Evolutionary conservation across 2,888 invertebrate genomes (phyloP), one percentile per base, ranked within the genome.

Genomic region (Pollenia angustigena): DNA sequence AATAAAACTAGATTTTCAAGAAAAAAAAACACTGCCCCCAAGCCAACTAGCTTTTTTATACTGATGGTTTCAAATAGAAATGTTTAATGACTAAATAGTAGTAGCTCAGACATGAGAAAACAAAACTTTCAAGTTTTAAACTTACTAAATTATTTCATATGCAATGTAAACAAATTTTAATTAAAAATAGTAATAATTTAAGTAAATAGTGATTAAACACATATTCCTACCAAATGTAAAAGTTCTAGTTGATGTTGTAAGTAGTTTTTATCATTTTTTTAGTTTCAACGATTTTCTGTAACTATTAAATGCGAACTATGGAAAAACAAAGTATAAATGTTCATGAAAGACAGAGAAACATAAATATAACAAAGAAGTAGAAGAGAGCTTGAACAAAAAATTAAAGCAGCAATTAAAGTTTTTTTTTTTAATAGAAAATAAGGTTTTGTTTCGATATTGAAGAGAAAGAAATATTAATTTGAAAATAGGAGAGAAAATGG

Each of bases 241-340:
- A 81, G 71, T 54, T 64, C 71, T 56, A 72, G 40, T 54, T 80
- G 32, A 54, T 52, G 46, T 23, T n/a, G 58, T 54, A 32, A 58
- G 50, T 14, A 52, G 52, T 62, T 64, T 56, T 52, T 14, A 50
- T 32, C 4, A 32, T 44, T 66, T 11, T 69, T 78, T n/a, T 48
- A 40, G 48, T 72, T 69, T 54, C 40, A 64, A 75, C 54, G 46
- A 60, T 52, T 60, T 72, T 66, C 72, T 83, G 72, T 78, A 87
- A 81, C 64, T 83, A 68, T 58, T 81, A 87, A 81, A 87, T 84
- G 87, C 84, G 64, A 68, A 80, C 56, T 81, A 86, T 69, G 32
- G 54, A 58, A 32, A 69, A 86, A 54, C 23, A 23, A 23, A 40
- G 18, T 44, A 52, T 48, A 78, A 56, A 48, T 46, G 6, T 40